Base-by-base conservation (phyloP, 2,888 invertebrate species). In the Eupithecia abbreviata region DNA sequence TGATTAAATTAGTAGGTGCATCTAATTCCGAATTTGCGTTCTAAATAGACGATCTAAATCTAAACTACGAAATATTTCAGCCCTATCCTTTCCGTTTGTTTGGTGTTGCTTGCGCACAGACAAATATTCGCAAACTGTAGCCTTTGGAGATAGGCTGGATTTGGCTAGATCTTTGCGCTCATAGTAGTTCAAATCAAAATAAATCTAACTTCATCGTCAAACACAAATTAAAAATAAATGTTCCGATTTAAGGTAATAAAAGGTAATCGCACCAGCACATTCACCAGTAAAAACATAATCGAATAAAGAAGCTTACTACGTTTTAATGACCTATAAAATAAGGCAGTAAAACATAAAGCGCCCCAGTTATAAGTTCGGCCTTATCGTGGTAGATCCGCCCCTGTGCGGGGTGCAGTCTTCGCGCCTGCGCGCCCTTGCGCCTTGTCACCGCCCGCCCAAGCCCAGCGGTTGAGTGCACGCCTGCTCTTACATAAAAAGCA, bases 321-420 rank as follows among this genome's bases (percentile, higher is more conserved):
- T 0, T 58, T 58, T 62, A 62, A 62, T 30, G 62, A 30, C 3
- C 62, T 62, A 62, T 62, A 62, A 62, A 18, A 62, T 62, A 12
- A 62, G 10, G 62, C 62, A 62, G 30, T 62, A 62, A 62, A 30
- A 30, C 62, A 10, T 30, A 62, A 62, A 62, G 62, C 30, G 18
- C 62, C 62, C 62, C 30, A 62, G 62, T 62, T 62, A 30, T 30
- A 18, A 62, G 10, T 62, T 30, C 62, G 4, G 30, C 62, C 62
- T 62, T 62, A 62, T 62, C 62, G 18, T 9, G 18, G 18, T 68
- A 43, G 43, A 67, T 91, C 67, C 88, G 77, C 43, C 87, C 87
- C 93, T 90, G 91, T 80, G 55, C 51, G 88, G 92, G 93, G 92
- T 90, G 92, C 89, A 89, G 88, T 77, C 30, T 82, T 81, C 90